Conservation (phyloP, 2,113 vertebrate genomes). For the Chaenocephalus aceratus region DNA sequence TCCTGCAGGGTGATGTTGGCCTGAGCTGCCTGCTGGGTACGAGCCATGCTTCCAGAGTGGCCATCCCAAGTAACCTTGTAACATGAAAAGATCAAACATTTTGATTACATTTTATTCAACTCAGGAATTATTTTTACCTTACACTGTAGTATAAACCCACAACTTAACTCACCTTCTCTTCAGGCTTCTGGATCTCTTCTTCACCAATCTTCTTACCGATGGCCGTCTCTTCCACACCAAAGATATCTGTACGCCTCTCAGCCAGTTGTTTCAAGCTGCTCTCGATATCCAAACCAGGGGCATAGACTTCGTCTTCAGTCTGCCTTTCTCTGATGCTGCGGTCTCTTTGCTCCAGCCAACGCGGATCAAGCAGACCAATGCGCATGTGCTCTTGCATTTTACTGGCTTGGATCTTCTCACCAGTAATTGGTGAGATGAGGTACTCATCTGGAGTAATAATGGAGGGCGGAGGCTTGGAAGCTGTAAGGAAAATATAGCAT, state of each 20-base stretch:
- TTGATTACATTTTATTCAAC: neutral
- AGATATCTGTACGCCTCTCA: slow-evolving; percentile 98
- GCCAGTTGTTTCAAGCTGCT: slow-evolving; percentile 99
- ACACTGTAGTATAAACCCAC: neutral
- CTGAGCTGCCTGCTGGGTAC: slow-evolving; percentile 98
- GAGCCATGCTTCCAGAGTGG: slow-evolving; percentile 98
- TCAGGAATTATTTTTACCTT: neutral
- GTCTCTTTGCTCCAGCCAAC: slow-evolving; percentile 97
- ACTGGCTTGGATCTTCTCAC: slow-evolving; percentile 97
- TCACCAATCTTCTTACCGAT: slow-evolving; percentile 99
- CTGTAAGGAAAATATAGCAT: slow-evolving; percentile 73
- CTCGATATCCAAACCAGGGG: slow-evolving; percentile 97
- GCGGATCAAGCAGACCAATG: slow-evolving; percentile 96
- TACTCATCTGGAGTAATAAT: slow-evolving; percentile 90
- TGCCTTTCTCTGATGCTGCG: slow-evolving; percentile 96
- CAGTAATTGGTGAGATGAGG: slow-evolving; percentile 98
- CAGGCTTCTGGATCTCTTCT: slow-evolving; percentile 99
- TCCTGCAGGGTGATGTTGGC: slow-evolving; percentile 99
- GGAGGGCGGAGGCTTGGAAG: slow-evolving; percentile 89
- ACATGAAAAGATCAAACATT: neutral
- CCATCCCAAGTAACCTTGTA: slow-evolving; percentile 97
- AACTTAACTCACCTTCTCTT: slow-evolving; percentile 91
- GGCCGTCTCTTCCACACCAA: slow-evolving; percentile 97
- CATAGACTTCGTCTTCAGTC: slow-evolving; percentile 97
- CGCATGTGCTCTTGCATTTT: slow-evolving; percentile 99